Evolutionary conservation across 1,140 invertebrate genomes (phyloP), one percentile per base, ranked within the genome.

Genomic region (Bradynema listronoti): DNA sequence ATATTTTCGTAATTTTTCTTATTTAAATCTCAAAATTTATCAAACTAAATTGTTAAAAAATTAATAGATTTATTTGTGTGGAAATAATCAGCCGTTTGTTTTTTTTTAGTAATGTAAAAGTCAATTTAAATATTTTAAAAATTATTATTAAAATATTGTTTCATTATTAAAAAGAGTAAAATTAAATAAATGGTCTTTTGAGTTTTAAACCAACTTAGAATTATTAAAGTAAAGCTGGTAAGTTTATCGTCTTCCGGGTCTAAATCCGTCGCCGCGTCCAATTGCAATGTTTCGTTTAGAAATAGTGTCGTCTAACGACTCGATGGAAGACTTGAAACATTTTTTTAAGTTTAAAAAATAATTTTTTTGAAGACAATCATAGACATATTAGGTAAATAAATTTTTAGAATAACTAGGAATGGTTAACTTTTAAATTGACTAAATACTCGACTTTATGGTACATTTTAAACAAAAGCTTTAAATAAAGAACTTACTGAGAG

Each of bases 281-380:
- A 65, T 65, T 30, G 63, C 63, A 27, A 65, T 65, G 51, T 65
- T 65, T 19, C 63, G 57, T 66, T 65, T 65, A 34, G 11, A 59
- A 24, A 24, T 56, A 7, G 51, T 9, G 14, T 14, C n/a, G 27
- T 41, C 14, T 14, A 58, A 9, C n/a, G n/a, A n/a, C n/a, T n/a
- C n/a, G n/a, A n/a, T n/a, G n/a, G n/a, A n/a, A n/a, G n/a, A n/a
- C n/a, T n/a, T n/a, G n/a, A n/a, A n/a, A n/a, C n/a, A n/a, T n/a
- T n/a, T n/a, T n/a, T n/a, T n/a, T n/a, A n/a, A n/a, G n/a, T n/a
- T n/a, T n/a, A n/a, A n/a, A n/a, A n/a, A n/a, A n/a, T n/a, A n/a
- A n/a, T n/a, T n/a, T n/a, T n/a, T n/a, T n/a, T n/a, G n/a, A n/a
- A n/a, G n/a, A n/a, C n/a, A n/a, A n/a, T n/a, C n/a, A n/a, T n/a